phyloP scores from a whole-genome alignment of 2,113 vertebrate species.

The Triplophysa dalaica region DNA sequence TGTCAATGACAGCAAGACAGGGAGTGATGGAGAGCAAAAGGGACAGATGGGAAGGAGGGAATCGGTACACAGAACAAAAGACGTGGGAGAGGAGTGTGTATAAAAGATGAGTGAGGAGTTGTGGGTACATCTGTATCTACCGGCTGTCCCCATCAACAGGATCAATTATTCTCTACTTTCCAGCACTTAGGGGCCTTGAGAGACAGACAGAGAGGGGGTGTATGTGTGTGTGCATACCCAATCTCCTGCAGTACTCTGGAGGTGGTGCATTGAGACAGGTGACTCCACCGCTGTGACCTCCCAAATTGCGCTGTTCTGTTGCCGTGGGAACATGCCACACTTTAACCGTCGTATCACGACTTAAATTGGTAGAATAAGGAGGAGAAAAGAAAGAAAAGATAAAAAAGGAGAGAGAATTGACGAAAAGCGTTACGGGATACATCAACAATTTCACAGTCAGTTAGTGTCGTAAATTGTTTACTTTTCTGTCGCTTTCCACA shows the following conservation, averaged over 20 bases:
- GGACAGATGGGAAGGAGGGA: conserved; percentile 49
- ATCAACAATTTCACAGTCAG: conserved; percentile 27
- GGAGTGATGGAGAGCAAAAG: conserved; percentile 39
- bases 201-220: conserved; percentile 19
- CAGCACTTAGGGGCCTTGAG: neutral
- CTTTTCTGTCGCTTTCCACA: neutral
- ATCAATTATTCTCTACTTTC: conserved; percentile 15
- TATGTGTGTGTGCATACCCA: conserved; percentile 65
- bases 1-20: conserved; percentile 27
- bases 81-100: conserved; percentile 50
- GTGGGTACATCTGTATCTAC: conserved; percentile 16
- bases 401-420: conserved; percentile 31
- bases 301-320: conserved; percentile 78
- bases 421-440: conserved; percentile 43
- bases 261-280: conserved; percentile 74
- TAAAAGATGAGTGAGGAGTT: neutral
- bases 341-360: conserved; percentile 79
- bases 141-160: conserved; percentile 24
- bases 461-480: neutral
- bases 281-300: conserved; percentile 77
- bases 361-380: conserved; percentile 45
- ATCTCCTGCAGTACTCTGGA: conserved; percentile 72
- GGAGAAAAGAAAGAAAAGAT: neutral
- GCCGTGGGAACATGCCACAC: conserved; percentile 82
- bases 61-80: conserved; percentile 52